A percentile compares a stretch with the other conserved stretches of the same genome.
These are phyloP conservation scores for Ferdinandea cuprea DNA, from an alignment of 2,888 invertebrate genomes.

Conservation along the genomic window DNA sequence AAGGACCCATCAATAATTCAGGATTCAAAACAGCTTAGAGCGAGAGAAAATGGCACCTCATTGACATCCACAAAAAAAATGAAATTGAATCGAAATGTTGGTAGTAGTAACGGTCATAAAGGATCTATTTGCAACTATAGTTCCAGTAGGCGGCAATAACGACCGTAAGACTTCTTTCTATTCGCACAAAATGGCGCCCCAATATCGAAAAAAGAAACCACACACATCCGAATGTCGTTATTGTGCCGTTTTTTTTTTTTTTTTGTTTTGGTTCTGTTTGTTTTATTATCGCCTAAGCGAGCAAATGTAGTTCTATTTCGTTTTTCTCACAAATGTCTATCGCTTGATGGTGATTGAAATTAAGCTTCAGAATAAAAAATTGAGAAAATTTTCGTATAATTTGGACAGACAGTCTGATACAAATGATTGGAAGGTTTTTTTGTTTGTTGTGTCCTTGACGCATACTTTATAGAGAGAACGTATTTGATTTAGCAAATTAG, in stretches of 20 bases:
- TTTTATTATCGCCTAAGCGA: constrained; percentile 19
- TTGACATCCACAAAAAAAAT: constrained; percentile 12
- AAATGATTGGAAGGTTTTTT: constrained; percentile 41
- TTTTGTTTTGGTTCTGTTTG: constrained; percentile 30
- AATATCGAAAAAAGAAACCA: constrained; percentile 24
- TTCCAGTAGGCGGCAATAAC: constrained; percentile 56
- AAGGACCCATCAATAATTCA: constrained; percentile 58
- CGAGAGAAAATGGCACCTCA: neutral
- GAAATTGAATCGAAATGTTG: constrained; percentile 52
- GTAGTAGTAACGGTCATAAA: constrained; percentile 56
- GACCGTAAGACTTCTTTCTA: constrained; percentile 47
- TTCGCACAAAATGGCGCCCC: constrained; percentile 59
- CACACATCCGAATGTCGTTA: constrained; percentile 22
- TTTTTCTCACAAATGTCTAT: neutral
- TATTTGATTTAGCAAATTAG: constrained; percentile 34
- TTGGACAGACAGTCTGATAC: constrained; percentile 29
- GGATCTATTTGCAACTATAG: constrained; percentile 63
- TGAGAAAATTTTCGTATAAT: constrained; percentile 48
- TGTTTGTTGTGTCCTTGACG: constrained; percentile 3
- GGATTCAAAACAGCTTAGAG: constrained; percentile 37
- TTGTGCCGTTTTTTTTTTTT: constrained; percentile 30
- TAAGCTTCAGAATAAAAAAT: constrained; percentile 58
- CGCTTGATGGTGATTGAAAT: constrained; percentile 70
- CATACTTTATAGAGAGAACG: too few species aligned
- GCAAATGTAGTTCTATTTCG: constrained; percentile 5